A percentile compares a stretch with the other conserved stretches of the same genome.
These are phyloP conservation scores for Ceraclea dissimilis DNA, from an alignment of 2,888 invertebrate genomes.

Conservation along the genomic window DNA sequence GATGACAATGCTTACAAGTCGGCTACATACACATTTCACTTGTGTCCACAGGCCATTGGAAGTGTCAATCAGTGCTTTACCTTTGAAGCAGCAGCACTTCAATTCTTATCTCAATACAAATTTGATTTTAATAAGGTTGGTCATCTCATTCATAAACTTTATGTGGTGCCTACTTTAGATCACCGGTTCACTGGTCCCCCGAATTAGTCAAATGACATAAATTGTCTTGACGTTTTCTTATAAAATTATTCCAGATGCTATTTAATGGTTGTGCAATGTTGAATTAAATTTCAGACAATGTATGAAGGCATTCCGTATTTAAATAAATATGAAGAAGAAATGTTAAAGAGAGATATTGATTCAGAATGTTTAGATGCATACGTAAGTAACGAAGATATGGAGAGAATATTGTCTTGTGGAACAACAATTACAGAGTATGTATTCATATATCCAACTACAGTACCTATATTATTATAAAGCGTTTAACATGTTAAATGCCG, in stretches of 20 bases:
- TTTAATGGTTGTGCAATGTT: too few species aligned
- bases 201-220: too few species aligned
- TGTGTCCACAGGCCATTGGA: conserved; percentile 57
- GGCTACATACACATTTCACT: conserved; percentile 59
- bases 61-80: conserved; percentile 52
- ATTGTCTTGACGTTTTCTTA: too few species aligned
- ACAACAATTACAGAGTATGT: conserved; percentile 37
- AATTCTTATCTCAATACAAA: conserved; percentile 54
- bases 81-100: conserved; percentile 56
- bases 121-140: conserved; percentile 73
- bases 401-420: conserved; percentile 31
- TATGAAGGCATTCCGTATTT: conserved; percentile 63
- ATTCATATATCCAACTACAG: too few species aligned
- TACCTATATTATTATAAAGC: too few species aligned
- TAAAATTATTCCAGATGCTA: too few species aligned
- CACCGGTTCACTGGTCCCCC: too few species aligned
- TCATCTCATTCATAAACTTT: too few species aligned
- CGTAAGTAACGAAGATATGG: conserved; percentile 29
- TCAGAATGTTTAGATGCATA: background rate
- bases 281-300: conserved; percentile 47
- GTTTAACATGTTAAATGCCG: too few species aligned
- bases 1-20: conserved; percentile 53
- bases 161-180: too few species aligned
- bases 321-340: conserved; percentile 47
- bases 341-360: conserved; percentile 24